A percentile compares a stretch with the other conserved stretches of the same genome.
Conservation (phyloP, 2,113 vertebrate genomes). For the Carassius auratus region DNA sequence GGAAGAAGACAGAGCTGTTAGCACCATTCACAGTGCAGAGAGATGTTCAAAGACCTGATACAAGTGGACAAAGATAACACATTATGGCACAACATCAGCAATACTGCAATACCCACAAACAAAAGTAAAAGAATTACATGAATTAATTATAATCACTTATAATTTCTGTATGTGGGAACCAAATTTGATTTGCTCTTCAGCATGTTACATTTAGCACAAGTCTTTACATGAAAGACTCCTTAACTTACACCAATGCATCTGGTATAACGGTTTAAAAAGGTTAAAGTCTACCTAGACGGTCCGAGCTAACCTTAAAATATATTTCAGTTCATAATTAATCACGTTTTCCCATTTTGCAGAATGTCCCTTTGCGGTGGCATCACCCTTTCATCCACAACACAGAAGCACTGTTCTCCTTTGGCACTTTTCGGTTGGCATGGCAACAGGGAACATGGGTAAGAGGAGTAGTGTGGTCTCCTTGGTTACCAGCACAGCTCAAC, state of each 20-base stretch:
- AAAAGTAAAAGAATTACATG: no score
- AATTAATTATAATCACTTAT: no score
- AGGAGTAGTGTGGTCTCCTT: slow-evolving; percentile 42
- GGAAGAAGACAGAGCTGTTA: background rate
- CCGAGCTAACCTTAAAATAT: no score
- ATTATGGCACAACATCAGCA: background rate
- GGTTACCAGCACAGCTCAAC: slow-evolving; percentile 34
- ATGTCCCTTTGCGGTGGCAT: slow-evolving; percentile 20
- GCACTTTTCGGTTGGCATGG: slow-evolving; percentile 54
- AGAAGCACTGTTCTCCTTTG: slow-evolving; percentile 34
- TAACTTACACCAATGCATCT: no score
- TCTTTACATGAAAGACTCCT: no score
- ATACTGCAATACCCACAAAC: no score
- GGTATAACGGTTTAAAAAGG: no score
- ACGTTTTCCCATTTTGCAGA: background rate
- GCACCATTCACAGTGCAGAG: background rate
- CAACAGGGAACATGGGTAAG: slow-evolving; percentile 47
- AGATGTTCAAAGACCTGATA: background rate
- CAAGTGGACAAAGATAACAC: background rate
- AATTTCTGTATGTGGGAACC: no score
- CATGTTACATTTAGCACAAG: no score
- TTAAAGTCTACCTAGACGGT: no score
- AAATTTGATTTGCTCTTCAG: no score
- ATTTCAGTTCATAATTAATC: background rate
- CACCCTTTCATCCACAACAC: slow-evolving; percentile 44